Percentiles rank a stretch among this genome's conserved stretches.
These are phyloP conservation scores for rabbit (Oryctolagus cuniculus) DNA, from an alignment of 2,113 vertebrate genomes.

Conservation along the genomic window DNA sequence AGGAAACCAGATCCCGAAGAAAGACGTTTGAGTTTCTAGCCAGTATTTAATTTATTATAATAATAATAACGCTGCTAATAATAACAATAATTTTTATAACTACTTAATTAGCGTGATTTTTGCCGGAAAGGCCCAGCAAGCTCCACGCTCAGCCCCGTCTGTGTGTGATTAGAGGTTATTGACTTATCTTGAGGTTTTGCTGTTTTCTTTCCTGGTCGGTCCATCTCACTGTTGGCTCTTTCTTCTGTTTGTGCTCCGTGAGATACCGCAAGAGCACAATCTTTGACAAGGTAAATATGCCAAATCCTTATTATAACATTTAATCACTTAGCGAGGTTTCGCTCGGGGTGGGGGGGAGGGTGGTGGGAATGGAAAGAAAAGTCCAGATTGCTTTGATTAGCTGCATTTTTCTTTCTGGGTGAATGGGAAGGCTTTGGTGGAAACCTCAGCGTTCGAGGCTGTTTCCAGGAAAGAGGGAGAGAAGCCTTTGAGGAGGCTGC, in stretches of 20 bases:
- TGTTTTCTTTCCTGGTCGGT: conserved; percentile 56
- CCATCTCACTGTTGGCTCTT: conserved; percentile 65
- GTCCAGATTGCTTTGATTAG: conserved; percentile 81
- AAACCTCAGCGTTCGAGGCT: conserved; percentile 70
- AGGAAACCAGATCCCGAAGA: conserved; percentile 60
- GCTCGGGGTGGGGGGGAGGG: conserved; percentile 31
- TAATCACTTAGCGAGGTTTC: conserved; percentile 72
- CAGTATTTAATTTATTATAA: conserved; percentile 74
- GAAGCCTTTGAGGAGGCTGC: not conserved
- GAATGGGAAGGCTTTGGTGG: conserved; percentile 66
- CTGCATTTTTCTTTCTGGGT: conserved; percentile 80
- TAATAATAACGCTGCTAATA: conserved; percentile 69
- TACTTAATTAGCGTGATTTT: conserved; percentile 73
- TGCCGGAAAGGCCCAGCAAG: conserved; percentile 57
- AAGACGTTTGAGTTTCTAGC: conserved; percentile 70
- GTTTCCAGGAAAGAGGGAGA: conserved; percentile 69
- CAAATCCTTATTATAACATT: conserved; percentile 66
- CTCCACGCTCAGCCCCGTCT: conserved; percentile 46
- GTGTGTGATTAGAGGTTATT: conserved; percentile 74
- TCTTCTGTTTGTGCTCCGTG: conserved; percentile 59
- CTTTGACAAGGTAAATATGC: conserved; percentile 55
- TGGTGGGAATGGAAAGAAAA: conserved; percentile 76
- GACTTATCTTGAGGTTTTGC: conserved; percentile 66
- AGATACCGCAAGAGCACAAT: conserved; percentile 59
- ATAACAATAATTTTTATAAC: conserved; percentile 76